Conservation (phyloP, 2,888 invertebrate genomes). For the Merodon equestris region DNA sequence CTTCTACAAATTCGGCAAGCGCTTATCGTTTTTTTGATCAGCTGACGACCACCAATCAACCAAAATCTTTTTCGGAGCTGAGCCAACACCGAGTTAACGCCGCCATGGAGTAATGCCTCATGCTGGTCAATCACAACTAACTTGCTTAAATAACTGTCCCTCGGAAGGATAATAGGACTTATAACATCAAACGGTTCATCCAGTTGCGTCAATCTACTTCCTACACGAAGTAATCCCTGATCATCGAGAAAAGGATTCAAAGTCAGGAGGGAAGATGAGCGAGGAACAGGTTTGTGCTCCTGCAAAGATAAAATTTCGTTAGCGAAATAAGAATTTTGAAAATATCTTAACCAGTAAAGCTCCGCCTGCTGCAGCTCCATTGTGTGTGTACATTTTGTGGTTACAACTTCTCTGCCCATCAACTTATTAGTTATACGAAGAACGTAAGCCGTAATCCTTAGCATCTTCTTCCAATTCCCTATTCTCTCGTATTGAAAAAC, state of each 20-base stretch:
- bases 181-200: constrained; percentile 2
- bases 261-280: constrained; percentile 8
- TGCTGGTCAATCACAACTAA: constrained; percentile 21
- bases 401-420: background rate
- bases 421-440: constrained; percentile 5
- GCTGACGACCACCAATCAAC: constrained; percentile 29
- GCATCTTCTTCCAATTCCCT: constrained; percentile 28
- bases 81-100: constrained; percentile 28
- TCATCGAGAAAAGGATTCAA: constrained; percentile 30
- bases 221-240: constrained; percentile 19
- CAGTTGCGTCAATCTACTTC: constrained; percentile 4
- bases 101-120: constrained; percentile 32
- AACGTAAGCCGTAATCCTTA: constrained; percentile 18
- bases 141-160: constrained; percentile 8
- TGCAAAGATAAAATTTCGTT: constrained; percentile 36
- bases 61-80: constrained; percentile 30
- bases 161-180: constrained; percentile 30
- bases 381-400: background rate
- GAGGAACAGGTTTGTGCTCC: background rate
- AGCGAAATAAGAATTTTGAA: constrained; percentile 2
- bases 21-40: constrained; percentile 24
- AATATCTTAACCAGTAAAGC: constrained; percentile 4
- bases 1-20: constrained; percentile 14
- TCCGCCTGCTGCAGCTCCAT: constrained; percentile 13
- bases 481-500: constrained; percentile 10